Conservation (phyloP, 2,797 vertebrate genomes). For the Gouania willdenowi region DNA sequence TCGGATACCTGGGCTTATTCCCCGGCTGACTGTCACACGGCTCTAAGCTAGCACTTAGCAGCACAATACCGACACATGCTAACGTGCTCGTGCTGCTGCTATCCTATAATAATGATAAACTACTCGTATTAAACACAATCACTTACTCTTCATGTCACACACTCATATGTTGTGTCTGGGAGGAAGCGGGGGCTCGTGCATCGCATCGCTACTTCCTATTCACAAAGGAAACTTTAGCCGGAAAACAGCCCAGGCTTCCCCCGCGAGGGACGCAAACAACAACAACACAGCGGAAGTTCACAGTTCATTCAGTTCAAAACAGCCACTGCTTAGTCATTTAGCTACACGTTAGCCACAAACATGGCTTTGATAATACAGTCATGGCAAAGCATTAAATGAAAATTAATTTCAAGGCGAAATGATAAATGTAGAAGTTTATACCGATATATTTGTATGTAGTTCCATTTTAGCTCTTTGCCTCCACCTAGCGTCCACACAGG, state of each 20-base stretch:
- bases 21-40: constrained; percentile 12
- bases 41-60: constrained; percentile 49
- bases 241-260: constrained; percentile 69
- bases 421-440: too few relatives aligned
- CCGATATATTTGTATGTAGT: too few relatives aligned
- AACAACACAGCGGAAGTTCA: constrained; percentile 8
- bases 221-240: constrained; percentile 76
- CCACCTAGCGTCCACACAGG: too few relatives aligned
- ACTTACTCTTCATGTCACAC: constrained; percentile 60
- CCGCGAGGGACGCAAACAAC: constrained; percentile 24
- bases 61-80: constrained; percentile 1
- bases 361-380: too few relatives aligned
- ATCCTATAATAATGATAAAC: not conserved
- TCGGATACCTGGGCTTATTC: not conserved
- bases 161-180: constrained; percentile 31
- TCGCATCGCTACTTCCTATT: constrained; percentile 60
- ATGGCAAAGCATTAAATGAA: too few relatives aligned
- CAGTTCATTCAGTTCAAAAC: too few relatives aligned
- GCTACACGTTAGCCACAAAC: too few relatives aligned
- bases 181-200: constrained; percentile 31
- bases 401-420: too few relatives aligned
- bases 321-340: too few relatives aligned
- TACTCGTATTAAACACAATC: not conserved
- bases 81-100: constrained; percentile 4
- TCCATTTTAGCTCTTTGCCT: too few relatives aligned